Evolutionary conservation across 2,797 vertebrate genomes (phyloP).

Genomic region (Harpagifer antarcticus): DNA sequence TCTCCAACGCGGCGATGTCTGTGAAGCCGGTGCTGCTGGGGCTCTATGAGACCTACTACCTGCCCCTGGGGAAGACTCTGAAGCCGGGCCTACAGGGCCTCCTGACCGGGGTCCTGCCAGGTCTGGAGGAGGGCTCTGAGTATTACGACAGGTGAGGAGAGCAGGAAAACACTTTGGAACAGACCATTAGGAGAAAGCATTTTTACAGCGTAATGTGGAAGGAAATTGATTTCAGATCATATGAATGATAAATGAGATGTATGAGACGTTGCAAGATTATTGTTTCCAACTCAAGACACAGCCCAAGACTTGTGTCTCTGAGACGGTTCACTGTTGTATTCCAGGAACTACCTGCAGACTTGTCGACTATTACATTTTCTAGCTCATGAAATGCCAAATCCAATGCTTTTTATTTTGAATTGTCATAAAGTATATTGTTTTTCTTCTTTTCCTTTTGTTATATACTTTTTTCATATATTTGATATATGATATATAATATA

Average conservation of each 20-base stretch:
- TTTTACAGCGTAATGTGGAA: conserved; percentile 26
- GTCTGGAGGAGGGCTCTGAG: conserved; percentile 97
- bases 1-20: conserved; percentile 99
- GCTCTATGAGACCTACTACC: conserved; percentile 97
- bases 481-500: too few species aligned
- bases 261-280: conserved; percentile 38
- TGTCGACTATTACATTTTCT: neutral
- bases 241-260: conserved; percentile 61
- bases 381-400: neutral
- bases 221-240: conserved; percentile 44
- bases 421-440: too few species aligned
- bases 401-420: too few species aligned
- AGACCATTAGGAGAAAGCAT: conserved; percentile 34
- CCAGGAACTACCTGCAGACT: neutral
- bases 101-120: conserved; percentile 96
- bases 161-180: neutral
- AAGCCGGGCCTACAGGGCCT: conserved; percentile 98
- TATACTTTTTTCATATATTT: too few species aligned
- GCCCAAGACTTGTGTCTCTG: conserved; percentile 11
- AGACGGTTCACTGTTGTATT: neutral
- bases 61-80: conserved; percentile 96
- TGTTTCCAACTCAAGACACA: conserved; percentile 19
- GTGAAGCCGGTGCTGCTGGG: conserved; percentile 96
- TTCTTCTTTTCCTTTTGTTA: too few species aligned
- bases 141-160: conserved; percentile 95